Base-by-base conservation (phyloP, 2,797 vertebrate genomes). In the Amblyraja radiata region DNA sequence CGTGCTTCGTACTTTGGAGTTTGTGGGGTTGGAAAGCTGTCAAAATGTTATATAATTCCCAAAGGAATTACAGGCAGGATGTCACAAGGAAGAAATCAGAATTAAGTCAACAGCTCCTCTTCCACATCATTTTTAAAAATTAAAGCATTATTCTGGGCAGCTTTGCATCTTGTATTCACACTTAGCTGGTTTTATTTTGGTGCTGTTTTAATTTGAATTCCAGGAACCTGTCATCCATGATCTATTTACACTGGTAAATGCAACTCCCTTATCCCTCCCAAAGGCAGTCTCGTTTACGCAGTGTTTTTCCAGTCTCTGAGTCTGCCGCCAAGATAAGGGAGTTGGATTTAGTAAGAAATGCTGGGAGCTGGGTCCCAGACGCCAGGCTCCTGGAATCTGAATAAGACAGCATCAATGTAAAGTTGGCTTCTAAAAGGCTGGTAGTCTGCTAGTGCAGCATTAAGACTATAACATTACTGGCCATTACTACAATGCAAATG, bases 241-340 rank as follows among this genome's bases (percentile, higher is more conserved):
- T 88, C 84, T 88, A 88, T 88, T 88, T 88, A 88, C 63, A 10
- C 63, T 68, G n/a, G 61, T 88, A 88, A 88, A 88, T 88, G 61
- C 84, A 88, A n/a, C 63, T 88, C 84, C n/a, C 63, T 88, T 88
- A 63, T 88, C 84, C 84, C 84, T 88, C 84, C 84, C 84, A 68
- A 23, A 10, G 84, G 84, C 84, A 88, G 84, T 88, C 63, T 88
- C 1, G 7, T 36, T 36, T 68, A 88, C 63, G 28, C 63, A 36
- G 84, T 68, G 16, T 88, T 88, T 88, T 68, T 68, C 63, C 84
- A 88, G 84, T 88, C 14, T 88, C 63, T 68, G 7, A 88, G n/a
- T 88, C 84, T 68, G 61, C n/a, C 16, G n/a, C 84, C 84, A 88
- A 88, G 63, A 36, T 88, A 88, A 88, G 84, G 61, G n/a, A 65